phyloP scores from a whole-genome alignment of 2,113 vertebrate species.

The Sylvilagus bachmani region DNA sequence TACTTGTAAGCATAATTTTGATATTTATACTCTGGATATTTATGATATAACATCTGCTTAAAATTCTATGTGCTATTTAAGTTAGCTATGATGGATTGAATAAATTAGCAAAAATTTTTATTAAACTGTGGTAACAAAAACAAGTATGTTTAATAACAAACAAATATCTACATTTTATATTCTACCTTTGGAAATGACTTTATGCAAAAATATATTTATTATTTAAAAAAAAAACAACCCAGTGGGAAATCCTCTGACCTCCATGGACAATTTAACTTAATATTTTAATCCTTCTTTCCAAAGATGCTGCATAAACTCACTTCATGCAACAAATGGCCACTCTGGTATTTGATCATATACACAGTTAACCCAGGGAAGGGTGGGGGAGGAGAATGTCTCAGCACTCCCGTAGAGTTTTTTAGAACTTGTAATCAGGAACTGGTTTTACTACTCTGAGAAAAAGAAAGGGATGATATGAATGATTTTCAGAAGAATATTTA shows the following conservation, averaged over 20 bases:
- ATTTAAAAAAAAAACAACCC: not conserved
- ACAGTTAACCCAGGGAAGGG: conserved; percentile 66
- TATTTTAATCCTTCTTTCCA: not conserved
- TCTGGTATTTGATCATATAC: conserved; percentile 70
- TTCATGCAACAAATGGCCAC: conserved; percentile 43
- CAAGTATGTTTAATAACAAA: conserved; percentile 65
- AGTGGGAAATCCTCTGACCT: conserved; percentile 3
- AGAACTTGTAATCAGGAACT: conserved; percentile 71
- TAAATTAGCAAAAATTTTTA: conserved; percentile 60
- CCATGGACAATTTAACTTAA: conserved; percentile 55
- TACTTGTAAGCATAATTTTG: conserved; percentile 71
- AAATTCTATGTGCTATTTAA: conserved; percentile 65
- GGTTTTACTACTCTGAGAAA: conserved; percentile 57
- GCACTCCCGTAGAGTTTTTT: conserved; percentile 52
- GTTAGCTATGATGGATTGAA: conserved; percentile 36
- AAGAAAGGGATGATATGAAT: conserved; percentile 43
- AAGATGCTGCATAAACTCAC: not conserved
- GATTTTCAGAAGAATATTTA: conserved; percentile 75
- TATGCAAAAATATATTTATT: not conserved
- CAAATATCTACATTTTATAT: not conserved
- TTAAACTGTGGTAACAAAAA: conserved; percentile 67
- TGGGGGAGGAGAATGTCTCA: not conserved
- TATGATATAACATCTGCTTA: conserved; percentile 75
- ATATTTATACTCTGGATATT: conserved; percentile 80
- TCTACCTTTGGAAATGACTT: conserved; percentile 18